phyloP scores from a whole-genome alignment of 2,797 vertebrate genomes.

The Psittacula derbiana region DNA sequence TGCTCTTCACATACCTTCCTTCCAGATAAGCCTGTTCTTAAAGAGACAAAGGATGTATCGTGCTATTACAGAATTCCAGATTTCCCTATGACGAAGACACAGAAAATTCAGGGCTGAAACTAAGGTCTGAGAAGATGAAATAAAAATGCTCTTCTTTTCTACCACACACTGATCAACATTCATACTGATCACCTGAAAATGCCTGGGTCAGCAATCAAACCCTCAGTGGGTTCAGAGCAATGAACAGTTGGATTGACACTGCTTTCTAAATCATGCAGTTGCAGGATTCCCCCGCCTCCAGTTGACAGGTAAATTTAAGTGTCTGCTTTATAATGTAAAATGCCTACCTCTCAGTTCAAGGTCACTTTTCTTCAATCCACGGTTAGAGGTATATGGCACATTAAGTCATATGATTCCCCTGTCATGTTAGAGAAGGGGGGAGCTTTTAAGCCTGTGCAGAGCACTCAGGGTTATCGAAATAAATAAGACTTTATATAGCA shows the following conservation, averaged over 20 bases:
- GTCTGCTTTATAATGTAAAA: constrained; percentile 19
- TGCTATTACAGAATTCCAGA: not conserved
- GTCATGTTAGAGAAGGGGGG: not conserved
- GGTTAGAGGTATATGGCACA: not conserved
- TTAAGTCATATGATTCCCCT: constrained; percentile 11
- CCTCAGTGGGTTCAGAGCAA: not conserved
- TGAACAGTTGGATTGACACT: not conserved
- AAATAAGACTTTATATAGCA: constrained; percentile 27
- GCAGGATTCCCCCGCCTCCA: not conserved
- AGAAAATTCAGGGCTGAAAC: not conserved
- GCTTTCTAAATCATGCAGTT: not conserved
- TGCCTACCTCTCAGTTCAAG: constrained; percentile 30
- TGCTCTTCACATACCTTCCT: not conserved
- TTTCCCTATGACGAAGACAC: not conserved
- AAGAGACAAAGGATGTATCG: not conserved
- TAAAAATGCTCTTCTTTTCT: not conserved
- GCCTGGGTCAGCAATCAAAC: not conserved
- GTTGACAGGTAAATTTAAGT: constrained; percentile 23
- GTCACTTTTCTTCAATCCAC: constrained; percentile 29
- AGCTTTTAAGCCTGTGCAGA: constrained; percentile 42
- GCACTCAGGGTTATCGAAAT: not conserved
- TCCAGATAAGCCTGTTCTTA: not conserved
- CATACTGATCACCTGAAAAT: not conserved
- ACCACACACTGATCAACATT: not conserved
- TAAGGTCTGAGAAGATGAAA: not conserved